Base-by-base conservation (phyloP, 2,797 vertebrate genomes). In the Protosalanx chinensis region DNA sequence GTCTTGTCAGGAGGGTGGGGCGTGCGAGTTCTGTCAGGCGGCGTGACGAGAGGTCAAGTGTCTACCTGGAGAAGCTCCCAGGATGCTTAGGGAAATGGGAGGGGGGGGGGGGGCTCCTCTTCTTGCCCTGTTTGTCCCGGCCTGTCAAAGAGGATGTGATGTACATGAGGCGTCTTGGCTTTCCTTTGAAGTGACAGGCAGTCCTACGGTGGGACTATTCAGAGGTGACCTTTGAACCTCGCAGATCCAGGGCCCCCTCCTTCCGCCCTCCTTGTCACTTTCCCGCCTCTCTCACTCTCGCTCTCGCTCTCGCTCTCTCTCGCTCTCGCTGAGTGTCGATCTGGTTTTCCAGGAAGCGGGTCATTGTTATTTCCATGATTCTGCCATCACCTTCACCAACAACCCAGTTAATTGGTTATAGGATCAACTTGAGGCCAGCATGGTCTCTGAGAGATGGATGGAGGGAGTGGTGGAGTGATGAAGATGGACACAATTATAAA, bases 161-260 rank as follows among this genome's bases (percentile, higher is more conserved):
- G 35, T 20, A 46, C 18, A 66, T 66, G 20, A 35, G 4, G 12
- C 7, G 37, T 20, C 16, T 20, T 65, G 7, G 37, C 32, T 68
- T 63, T 59, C 18, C 33, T 64, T 68, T 67, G 68, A 64, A 35
- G 51, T 74, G 41, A 67, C 61, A 58, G 65, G 59, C 60, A 59
- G 2, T 41, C 62, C 61, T 60, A 12, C 8, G 35, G 15, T 20
- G 18, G 49, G 18, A 4, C 1, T 0, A 29, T 64, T 64, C 63
- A 37, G 18, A 67, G 4, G 56, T 72, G 41, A 76, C 53, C 51
- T 66, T 62, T 49, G 60, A 53, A n/a, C 13, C 15, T n/a, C 51
- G 4, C 18, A 8, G 12, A 29, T 59, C 58, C 58, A 59, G 18
- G 58, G 13, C n/a, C n/a, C 10, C 23, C 58, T 4, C 23, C 5